Percentiles rank a stretch among this genome's conserved stretches.
Evolutionary conservation across 2,888 invertebrate genomes (phyloP).

Genomic region (Ashinkailepas kermadecensis): DNA sequence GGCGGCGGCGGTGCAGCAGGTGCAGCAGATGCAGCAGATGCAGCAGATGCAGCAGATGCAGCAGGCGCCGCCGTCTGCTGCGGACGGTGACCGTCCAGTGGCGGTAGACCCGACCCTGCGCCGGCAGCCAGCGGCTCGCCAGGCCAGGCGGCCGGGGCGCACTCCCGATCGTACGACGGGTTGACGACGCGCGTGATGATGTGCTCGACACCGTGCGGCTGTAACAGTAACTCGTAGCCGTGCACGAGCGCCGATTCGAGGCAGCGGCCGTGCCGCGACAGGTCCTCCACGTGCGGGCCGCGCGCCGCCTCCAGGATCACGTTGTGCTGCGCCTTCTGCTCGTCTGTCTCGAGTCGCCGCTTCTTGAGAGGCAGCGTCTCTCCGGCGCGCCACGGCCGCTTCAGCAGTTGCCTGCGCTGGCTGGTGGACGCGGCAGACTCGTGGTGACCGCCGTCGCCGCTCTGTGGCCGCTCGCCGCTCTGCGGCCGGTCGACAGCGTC

Average conservation of each 20-base stretch:
- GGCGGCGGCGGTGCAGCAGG: background rate
- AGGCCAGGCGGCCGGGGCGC: background rate
- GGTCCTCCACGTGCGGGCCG: background rate
- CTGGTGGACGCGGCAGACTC: too few relatives aligned
- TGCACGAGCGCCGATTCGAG: background rate
- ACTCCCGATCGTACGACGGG: background rate
- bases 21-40: background rate
- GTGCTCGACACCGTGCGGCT: background rate
- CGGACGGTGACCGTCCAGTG: background rate
- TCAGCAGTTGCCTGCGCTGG: background rate
- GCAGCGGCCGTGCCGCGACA: background rate
- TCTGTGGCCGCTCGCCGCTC: too few relatives aligned
- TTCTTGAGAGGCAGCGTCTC: conserved; percentile 15
- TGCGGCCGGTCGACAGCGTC: too few relatives aligned
- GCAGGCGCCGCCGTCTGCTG: background rate
- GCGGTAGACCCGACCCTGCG: background rate
- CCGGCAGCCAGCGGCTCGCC: background rate
- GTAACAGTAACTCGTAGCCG: background rate
- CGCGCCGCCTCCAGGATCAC: background rate
- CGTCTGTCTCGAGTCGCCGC: background rate
- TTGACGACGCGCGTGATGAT: background rate
- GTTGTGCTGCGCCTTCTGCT: background rate
- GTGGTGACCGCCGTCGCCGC: too few relatives aligned
- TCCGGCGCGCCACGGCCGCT: background rate
- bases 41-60: background rate